Evolutionary conservation across 2,113 vertebrate genomes (phyloP), one percentile per base, ranked within the genome.

Genomic region (Apteryx owenii): DNA sequence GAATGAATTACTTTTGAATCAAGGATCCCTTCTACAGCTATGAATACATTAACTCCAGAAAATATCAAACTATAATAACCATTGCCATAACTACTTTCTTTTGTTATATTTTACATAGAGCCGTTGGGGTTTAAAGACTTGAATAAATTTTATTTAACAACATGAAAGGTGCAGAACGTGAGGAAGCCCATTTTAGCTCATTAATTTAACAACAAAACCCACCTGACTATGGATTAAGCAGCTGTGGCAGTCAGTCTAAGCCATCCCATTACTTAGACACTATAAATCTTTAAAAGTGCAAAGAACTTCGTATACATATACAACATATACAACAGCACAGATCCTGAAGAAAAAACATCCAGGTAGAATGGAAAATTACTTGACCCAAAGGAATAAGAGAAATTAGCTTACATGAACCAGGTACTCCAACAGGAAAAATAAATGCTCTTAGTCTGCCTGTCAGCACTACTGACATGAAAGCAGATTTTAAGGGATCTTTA

Each of bases 101-200:
- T 22, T 65, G 29, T 79, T 42, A 28, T 26, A 61, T 64, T 88
- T 82, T 62, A 77, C 36, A 83, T 33, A 62, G 81, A 72, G 25
- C 10, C 48, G 61, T 1, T 26, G n/a, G 23, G 7, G 5, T 79
- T 94, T 86, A 69, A 91, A 72, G 31, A 80, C 21, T 70, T 72
- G 5, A 73, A 6, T 38, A 87, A 62, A 89, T 66, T 61, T 80
- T 51, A 91, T 76, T 88, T 93, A 95, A 94, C 44, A 80, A 42
- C 85, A 91, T 38, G 36, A 38, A 38, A 38, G 31, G n/a, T 72
- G 18, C 31, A 62, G 28, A 42, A 18, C 51, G 33, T 5, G 81
- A 11, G 33, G 53, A 21, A 40, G 4, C 15, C 15, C 46, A 83
- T 44, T 95, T 79, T 78, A 40, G 15, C 44, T 93, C 26, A 44